Evolutionary conservation across 2,113 vertebrate species (phyloP).

Genomic region (Microtus ochrogaster): DNA sequence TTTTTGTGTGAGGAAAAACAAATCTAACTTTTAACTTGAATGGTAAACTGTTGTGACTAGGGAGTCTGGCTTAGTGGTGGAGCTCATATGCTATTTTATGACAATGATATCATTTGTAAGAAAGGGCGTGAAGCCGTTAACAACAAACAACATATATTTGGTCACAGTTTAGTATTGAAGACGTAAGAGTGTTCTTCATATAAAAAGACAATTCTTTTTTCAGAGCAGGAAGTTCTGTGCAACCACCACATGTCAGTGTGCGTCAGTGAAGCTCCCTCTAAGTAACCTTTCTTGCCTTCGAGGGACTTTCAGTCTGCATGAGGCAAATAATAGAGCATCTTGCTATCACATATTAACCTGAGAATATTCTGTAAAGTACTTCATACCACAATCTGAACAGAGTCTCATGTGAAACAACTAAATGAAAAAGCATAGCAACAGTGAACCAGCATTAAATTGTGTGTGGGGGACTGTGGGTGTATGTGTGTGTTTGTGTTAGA

Average conservation of each 20-base stretch:
- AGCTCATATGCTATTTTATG: background rate
- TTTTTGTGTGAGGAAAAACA: background rate
- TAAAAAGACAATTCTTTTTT: background rate
- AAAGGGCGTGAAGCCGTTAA: background rate
- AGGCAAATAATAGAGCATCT: background rate
- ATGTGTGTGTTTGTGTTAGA: too few species aligned
- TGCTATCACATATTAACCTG: conserved; percentile 49
- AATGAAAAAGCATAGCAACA: background rate
- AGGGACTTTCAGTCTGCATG: background rate
- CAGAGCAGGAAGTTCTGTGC: background rate
- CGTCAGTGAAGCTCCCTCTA: conserved; percentile 2
- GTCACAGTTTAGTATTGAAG: conserved; percentile 4
- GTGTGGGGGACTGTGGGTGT: background rate
- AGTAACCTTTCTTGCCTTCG: background rate
- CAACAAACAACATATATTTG: background rate
- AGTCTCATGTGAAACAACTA: conserved; percentile 24
- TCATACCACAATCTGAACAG: conserved; percentile 11
- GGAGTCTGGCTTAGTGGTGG: background rate
- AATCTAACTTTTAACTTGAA: background rate
- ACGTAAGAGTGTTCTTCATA: background rate
- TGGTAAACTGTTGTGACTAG: background rate
- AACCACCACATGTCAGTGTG: background rate
- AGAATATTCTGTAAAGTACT: conserved; percentile 34
- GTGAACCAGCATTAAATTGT: background rate
- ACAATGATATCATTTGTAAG: background rate